Evolutionary conservation across 2,888 invertebrate genomes (phyloP).

Genomic region (Agonopterix heracliana): DNA sequence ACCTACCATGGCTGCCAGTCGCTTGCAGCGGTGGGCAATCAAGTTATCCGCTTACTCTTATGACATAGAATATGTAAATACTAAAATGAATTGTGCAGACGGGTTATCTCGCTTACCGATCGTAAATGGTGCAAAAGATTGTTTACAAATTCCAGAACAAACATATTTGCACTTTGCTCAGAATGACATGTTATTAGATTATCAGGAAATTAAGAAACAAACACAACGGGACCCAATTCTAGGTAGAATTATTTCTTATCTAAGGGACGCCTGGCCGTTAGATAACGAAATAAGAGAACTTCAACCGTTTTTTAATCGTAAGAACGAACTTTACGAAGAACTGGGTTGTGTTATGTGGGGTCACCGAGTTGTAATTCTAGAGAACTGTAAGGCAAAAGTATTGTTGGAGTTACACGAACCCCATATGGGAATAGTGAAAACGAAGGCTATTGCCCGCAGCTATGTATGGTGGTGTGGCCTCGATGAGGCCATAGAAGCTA

Average conservation of each 20-base stretch:
- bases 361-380: neutral
- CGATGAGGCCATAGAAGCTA: slow-evolving; percentile 8
- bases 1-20: too few species aligned
- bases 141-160: too few species aligned
- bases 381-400: neutral
- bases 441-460: slow-evolving; percentile 11
- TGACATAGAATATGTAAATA: slow-evolving; percentile 10
- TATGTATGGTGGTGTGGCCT: slow-evolving; percentile 7
- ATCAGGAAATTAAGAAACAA: neutral
- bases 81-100: slow-evolving; percentile 10
- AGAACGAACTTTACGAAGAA: neutral
- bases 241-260: slow-evolving; percentile 1
- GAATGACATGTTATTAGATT: slow-evolving; percentile 6
- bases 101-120: slow-evolving; percentile 4
- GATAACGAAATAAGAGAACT: neutral
- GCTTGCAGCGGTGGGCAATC: neutral
- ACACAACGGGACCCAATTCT: slow-evolving; percentile 1
- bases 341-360: slow-evolving; percentile 1
- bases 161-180: slow-evolving; percentile 4
- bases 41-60: too few species aligned
- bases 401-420: slow-evolving; percentile 6
- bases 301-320: neutral
- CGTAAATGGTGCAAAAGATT: too few species aligned
- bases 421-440: slow-evolving; percentile 1
- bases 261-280: neutral